phyloP scores from a whole-genome alignment of 2,113 vertebrate genomes.

The Parotia lawesii region DNA sequence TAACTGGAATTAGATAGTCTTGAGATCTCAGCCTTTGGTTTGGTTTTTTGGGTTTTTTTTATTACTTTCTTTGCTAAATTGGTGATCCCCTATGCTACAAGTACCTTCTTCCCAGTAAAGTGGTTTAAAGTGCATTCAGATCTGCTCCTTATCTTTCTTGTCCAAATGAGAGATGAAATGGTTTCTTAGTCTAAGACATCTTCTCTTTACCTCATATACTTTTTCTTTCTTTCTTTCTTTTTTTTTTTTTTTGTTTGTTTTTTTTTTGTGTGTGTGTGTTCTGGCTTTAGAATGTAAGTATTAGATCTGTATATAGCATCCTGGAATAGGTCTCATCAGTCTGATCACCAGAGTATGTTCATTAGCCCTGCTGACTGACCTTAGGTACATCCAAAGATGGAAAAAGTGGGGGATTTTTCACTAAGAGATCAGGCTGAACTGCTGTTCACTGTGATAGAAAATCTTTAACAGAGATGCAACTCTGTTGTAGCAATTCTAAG shows the following conservation, averaged over 20 bases:
- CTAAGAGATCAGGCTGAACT: background rate
- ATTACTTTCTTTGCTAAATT: background rate
- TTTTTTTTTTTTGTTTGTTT: no score
- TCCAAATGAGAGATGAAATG: background rate
- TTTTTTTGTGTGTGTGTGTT: background rate
- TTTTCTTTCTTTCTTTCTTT: background rate
- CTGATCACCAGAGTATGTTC: background rate
- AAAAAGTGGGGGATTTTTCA: background rate
- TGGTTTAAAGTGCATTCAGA: background rate
- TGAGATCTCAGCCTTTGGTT: background rate
- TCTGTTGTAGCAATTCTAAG: background rate
- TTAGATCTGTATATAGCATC: background rate
- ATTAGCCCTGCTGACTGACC: background rate
- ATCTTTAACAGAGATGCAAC: background rate
- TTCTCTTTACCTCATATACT: background rate
- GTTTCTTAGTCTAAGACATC: background rate
- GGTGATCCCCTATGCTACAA: background rate
- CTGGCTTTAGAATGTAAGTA: background rate
- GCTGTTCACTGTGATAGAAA: background rate
- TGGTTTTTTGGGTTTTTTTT: background rate
- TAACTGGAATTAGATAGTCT: background rate
- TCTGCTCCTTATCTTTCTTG: background rate
- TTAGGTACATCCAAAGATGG: background rate
- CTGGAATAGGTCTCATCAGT: background rate
- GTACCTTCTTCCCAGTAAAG: background rate